Conservation (phyloP, 2,113 vertebrate genomes). For the Onychorhynchus coronatus region DNA sequence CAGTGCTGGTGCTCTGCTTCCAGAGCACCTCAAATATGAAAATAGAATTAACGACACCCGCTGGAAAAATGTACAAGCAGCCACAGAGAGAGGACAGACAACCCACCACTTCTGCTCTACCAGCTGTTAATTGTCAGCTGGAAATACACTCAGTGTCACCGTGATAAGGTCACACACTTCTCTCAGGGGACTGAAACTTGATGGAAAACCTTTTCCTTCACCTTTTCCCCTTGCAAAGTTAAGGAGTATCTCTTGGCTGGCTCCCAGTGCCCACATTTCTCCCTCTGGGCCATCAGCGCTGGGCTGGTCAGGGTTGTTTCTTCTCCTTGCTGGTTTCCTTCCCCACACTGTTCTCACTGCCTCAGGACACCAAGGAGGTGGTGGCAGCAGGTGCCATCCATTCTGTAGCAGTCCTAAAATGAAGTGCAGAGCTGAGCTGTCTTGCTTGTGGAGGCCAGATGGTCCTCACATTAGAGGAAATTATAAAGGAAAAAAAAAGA, state of each 20-base stretch:
- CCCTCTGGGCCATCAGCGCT: rapidly evolving
- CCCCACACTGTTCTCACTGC: neutral
- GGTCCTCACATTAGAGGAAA: neutral
- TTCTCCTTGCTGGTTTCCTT: neutral
- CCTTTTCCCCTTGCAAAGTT: neutral
- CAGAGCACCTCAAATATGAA: neutral
- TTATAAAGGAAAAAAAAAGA: neutral
- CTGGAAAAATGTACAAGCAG: neutral
- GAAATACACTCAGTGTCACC: neutral
- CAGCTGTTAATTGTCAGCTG: neutral
- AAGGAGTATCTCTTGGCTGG: neutral
- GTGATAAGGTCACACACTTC: neutral
- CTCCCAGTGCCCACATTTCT: rapidly evolving
- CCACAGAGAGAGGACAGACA: neutral
- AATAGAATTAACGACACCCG: neutral
- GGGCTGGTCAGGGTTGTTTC: neutral
- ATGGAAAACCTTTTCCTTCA: neutral
- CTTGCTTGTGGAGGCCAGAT: neutral
- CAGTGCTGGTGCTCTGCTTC: neutral
- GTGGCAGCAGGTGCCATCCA: neutral
- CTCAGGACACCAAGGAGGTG: neutral
- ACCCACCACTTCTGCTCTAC: neutral
- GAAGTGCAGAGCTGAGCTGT: neutral
- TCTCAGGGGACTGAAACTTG: neutral
- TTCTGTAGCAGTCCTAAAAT: neutral